Evolutionary conservation across 2,888 invertebrate species (phyloP), one percentile per base, ranked within the genome.

Genomic region (Anthrax anthrax): DNA sequence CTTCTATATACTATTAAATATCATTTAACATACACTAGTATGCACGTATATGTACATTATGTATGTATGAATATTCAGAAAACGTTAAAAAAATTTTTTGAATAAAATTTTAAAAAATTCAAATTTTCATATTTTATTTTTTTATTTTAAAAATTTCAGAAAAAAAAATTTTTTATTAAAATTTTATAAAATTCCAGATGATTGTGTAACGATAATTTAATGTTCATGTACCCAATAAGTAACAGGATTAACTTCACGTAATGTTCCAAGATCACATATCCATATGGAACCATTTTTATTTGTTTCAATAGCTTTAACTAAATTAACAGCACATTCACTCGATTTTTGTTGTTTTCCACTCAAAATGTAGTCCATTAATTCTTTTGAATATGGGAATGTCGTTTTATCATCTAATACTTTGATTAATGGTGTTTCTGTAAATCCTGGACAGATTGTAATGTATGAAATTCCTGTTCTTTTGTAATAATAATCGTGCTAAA

Each of bases 211-310:
- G n/a, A 32, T 32, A 17, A 16, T 4, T n/a, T 37, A 37, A 16
- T 17, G 18, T 39, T 39, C 39, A 9, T 19, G 16, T 5, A 56
- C 56, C 61, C 60, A 63, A 39, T 64, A 54, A 37, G 55, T 53
- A 34, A 56, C 57, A 40, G 60, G 57, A 47, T 58, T 52, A 4
- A 61, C 57, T 41, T 58, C 47, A 49, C 60, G 55, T 39, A 63
- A 48, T 14, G 57, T 56, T 5, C 61, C 63, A 44, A 58, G 54
- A 48, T 66, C 64, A 16, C 57, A 55, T 37, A 64, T 59, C 61
- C 63, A 65, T 39, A 62, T 58, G 14, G 59, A 58, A 18, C 57
- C 60, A 45, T 63, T 64, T 50, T 60, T 55, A 18, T 56, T 57
- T 13, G 52, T 50, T 49, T 66, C 57, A 16, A 61, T 59, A 32